Conservation (phyloP, 2,888 invertebrate genomes). For the Criorhina ranunculi region DNA sequence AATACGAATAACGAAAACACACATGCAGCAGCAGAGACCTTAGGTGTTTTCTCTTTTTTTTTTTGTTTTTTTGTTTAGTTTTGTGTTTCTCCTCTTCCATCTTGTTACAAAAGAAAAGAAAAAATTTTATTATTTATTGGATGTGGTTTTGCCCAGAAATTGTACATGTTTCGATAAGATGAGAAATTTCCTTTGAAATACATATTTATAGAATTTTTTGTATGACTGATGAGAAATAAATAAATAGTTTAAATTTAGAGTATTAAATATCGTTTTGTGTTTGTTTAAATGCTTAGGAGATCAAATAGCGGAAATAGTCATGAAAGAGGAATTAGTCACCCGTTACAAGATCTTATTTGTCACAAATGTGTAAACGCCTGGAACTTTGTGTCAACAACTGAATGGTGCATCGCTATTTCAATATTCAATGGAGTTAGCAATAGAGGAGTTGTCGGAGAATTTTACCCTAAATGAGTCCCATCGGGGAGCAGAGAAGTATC, state of each 20-base stretch:
- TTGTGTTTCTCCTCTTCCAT: not conserved
- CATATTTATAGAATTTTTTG: conserved; percentile 47
- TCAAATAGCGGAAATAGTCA: too few species aligned
- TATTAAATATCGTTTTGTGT: not conserved
- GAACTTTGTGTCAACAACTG: too few species aligned
- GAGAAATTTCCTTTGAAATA: not conserved
- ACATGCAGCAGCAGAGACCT: not conserved
- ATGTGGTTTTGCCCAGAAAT: not conserved
- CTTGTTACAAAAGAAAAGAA: conserved; percentile 28
- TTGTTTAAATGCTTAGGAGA: too few species aligned
- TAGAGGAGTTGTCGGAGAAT: too few species aligned
- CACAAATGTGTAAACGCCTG: too few species aligned
- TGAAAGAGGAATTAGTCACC: too few species aligned
- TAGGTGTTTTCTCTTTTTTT: not conserved
- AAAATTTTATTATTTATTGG: conserved; percentile 27
- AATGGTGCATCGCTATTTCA: too few species aligned
- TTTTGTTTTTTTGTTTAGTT: conserved; percentile 8
- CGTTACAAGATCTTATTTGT: too few species aligned
- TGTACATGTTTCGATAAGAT: conserved; percentile 27
- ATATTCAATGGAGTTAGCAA: too few species aligned
- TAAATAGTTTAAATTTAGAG: conserved; percentile 56
- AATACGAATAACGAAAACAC: not conserved
- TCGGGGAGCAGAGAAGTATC: too few species aligned
- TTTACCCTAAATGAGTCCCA: too few species aligned
- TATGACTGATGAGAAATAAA: conserved; percentile 69